Conservation (phyloP, 1,140 invertebrate species). For the Drosophila kohkoa region DNA sequence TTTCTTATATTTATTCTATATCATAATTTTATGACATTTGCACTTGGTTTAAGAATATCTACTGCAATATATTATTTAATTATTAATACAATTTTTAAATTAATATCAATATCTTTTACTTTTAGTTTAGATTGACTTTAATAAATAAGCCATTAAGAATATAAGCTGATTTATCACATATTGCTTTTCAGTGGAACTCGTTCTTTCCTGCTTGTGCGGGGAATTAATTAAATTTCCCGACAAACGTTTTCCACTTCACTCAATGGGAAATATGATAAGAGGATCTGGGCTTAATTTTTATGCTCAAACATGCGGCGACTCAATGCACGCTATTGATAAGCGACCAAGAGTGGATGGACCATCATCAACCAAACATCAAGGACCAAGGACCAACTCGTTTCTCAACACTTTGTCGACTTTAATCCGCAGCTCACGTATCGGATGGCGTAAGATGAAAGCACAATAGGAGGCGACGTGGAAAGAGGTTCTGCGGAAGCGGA, state of each 20-base stretch:
- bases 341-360: background rate
- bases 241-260: conserved; percentile 14
- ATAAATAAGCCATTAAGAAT: too few relatives aligned
- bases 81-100: too few relatives aligned
- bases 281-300: conserved; percentile 36
- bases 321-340: conserved; percentile 53
- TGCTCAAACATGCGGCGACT: conserved; percentile 37
- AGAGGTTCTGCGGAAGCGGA: too few relatives aligned
- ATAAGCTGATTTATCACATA: background rate
- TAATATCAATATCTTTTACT: too few relatives aligned
- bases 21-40: too few relatives aligned
- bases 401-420: conserved; percentile 49
- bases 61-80: too few relatives aligned
- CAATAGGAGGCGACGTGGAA: background rate
- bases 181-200: background rate
- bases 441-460: background rate
- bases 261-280: conserved; percentile 39
- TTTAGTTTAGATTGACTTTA: too few relatives aligned
- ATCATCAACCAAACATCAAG: background rate
- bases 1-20: too few relatives aligned
- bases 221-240: conserved; percentile 30
- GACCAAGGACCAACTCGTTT: conserved; percentile 21
- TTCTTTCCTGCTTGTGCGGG: background rate
- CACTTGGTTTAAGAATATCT: too few relatives aligned
- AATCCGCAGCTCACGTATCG: conserved; percentile 45